Evolutionary conservation across 2,888 invertebrate species (phyloP).

Genomic region (Tolmerus cingulatus): DNA sequence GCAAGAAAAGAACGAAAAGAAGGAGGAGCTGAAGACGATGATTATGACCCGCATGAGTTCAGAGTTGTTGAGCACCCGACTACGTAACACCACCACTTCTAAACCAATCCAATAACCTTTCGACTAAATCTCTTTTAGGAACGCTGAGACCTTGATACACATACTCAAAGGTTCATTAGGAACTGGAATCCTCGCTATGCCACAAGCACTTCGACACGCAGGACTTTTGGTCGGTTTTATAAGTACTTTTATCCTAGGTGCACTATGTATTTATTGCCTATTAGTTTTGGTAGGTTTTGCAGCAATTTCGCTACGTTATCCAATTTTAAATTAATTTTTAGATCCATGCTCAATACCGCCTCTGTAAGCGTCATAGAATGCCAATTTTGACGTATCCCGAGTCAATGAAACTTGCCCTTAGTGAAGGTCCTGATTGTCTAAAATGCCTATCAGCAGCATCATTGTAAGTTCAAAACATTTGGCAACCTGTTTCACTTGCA

Average conservation of each 20-base stretch:
- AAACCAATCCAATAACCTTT: background rate
- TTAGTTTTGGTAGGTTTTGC: conserved; percentile 73
- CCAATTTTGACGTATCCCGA: conserved; percentile 85
- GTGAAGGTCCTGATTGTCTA: conserved; percentile 74
- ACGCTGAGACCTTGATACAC: conserved; percentile 38
- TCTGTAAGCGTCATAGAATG: conserved; percentile 72
- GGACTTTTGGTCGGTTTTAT: conserved; percentile 81
- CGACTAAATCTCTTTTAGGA: background rate
- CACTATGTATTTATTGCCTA: conserved; percentile 86
- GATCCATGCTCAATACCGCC: conserved; percentile 67
- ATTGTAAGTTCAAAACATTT: conserved; percentile 54
- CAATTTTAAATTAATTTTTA: conserved; percentile 53
- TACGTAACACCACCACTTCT: conserved; percentile 64
- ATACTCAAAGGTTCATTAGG: conserved; percentile 87
- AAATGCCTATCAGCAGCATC: conserved; percentile 70
- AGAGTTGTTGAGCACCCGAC: conserved; percentile 71
- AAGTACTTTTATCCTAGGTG: conserved; percentile 79
- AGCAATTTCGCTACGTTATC: background rate
- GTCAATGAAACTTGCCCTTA: conserved; percentile 80
- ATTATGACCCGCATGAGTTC: conserved; percentile 71
- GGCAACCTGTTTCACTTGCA: background rate
- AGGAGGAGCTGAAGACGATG: conserved; percentile 51
- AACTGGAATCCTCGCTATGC: conserved; percentile 94
- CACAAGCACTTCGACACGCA: conserved; percentile 86
- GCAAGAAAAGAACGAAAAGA: background rate